These are phyloP conservation scores for Rhopilema esculentum DNA, from an alignment of 30 jellyfish, hydroid and myxozoan genomes.

Conservation along the genomic window DNA sequence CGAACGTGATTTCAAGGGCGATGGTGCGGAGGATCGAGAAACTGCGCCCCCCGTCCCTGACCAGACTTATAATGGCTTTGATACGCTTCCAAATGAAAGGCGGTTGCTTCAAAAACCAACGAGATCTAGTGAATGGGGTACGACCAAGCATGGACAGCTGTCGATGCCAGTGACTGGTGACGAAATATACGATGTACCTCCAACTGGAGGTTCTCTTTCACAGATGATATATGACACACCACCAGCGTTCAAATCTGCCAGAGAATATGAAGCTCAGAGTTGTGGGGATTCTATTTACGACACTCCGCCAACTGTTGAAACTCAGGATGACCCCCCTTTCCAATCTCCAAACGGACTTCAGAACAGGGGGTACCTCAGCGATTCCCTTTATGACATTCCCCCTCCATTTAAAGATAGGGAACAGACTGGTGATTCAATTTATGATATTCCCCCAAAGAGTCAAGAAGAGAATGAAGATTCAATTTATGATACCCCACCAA, in stretches of 20 bases:
- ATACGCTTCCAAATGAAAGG: constrained; percentile 32
- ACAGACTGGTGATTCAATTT: background rate
- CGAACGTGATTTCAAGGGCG: background rate
- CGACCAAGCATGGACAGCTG: background rate
- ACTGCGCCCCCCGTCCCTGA: constrained; percentile 65
- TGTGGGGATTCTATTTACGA: constrained; percentile 50
- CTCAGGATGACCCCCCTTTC: background rate
- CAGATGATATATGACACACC: constrained; percentile 19
- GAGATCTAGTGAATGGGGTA: constrained; percentile 13
- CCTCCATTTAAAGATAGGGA: background rate
- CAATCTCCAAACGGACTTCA: background rate
- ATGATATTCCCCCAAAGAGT: constrained; percentile 13
- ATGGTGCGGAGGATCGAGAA: background rate
- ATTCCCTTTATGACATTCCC: constrained; percentile 29
- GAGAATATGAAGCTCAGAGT: background rate
- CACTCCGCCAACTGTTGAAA: constrained; percentile 44
- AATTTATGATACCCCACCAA: constrained; percentile 11
- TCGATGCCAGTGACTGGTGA: background rate
- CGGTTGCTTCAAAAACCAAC: constrained; percentile 7
- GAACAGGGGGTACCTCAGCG: background rate
- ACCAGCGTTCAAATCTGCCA: background rate
- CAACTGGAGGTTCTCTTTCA: background rate
- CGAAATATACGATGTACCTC: constrained; percentile 38
- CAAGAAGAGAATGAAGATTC: background rate
- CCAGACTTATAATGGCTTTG: constrained; percentile 65